Conservation (phyloP, 1,140 invertebrate genomes). For the Sipha flava region DNA sequence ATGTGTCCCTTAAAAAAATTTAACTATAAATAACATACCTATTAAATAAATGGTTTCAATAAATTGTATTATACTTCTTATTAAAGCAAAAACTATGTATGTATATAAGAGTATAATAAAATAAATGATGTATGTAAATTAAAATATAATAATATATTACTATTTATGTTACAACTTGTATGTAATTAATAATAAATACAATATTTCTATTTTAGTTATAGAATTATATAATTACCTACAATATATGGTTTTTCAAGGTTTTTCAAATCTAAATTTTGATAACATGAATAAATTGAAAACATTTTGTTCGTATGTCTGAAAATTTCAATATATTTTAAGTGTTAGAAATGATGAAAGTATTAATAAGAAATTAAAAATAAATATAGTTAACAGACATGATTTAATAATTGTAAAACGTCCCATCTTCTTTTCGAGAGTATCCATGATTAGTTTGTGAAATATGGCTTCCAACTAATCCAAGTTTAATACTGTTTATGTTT, state of each 20-base stretch:
- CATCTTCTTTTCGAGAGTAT: slow-evolving; percentile 21
- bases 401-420: slow-evolving; percentile 21
- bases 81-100: not conserved
- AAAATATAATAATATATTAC: not conserved
- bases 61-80: not conserved
- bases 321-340: not conserved
- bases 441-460: slow-evolving; percentile 23
- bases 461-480: not conserved
- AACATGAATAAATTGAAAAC: not conserved
- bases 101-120: not conserved
- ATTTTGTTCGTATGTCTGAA: not conserved
- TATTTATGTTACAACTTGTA: not conserved
- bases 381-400: not conserved
- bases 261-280: too few species aligned
- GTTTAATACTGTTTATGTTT: slow-evolving; percentile 15
- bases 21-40: not conserved
- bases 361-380: not conserved
- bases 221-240: too few species aligned
- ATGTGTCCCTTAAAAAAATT: not conserved
- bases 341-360: not conserved
- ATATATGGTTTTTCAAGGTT: too few species aligned
- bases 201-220: too few species aligned
- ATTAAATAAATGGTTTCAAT: not conserved
- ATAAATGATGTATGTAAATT: not conserved
- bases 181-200: not conserved